phyloP scores from a whole-genome alignment of 2,113 vertebrate species.

The Oriolus oriolus region DNA sequence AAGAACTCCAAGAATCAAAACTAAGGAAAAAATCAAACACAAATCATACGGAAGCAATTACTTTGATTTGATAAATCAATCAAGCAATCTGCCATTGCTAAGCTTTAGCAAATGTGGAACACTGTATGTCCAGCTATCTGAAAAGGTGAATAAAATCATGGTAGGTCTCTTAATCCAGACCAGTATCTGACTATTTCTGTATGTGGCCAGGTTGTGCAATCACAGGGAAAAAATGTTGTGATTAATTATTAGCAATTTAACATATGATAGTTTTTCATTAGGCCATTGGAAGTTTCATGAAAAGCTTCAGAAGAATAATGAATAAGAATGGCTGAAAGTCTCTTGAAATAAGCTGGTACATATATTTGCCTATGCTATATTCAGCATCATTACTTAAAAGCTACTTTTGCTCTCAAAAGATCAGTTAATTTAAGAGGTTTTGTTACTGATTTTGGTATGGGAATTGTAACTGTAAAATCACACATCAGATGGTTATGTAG shows the following conservation, averaged over 20 bases:
- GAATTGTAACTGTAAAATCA: conserved; percentile 25
- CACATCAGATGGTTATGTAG: conserved; percentile 45
- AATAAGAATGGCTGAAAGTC: not conserved
- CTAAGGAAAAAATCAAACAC: not conserved
- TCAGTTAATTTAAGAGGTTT: conserved; percentile 6
- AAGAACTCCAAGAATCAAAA: not conserved
- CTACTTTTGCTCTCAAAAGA: not conserved
- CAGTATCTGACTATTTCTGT: not conserved
- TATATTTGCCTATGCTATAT: not conserved
- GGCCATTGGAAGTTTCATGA: not conserved
- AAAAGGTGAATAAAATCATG: not conserved
- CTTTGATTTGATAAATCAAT: not conserved
- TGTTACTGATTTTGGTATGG: conserved; percentile 4
- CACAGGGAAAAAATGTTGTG: not conserved
- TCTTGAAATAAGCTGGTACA: not conserved
- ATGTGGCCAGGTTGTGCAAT: not conserved
- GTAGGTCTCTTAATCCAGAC: not conserved
- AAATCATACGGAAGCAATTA: not conserved
- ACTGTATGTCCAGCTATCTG: not conserved
- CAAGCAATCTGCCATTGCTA: not conserved
- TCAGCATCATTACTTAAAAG: not conserved
- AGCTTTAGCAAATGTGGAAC: not conserved
- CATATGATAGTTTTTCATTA: not conserved
- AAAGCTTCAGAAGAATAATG: not conserved
- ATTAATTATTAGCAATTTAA: not conserved